A percentile compares a stretch with the other conserved stretches of the same genome.
phyloP scores from a whole-genome alignment of 2,113 vertebrate species.

The Speoplatyrhinus poulsoni region DNA sequence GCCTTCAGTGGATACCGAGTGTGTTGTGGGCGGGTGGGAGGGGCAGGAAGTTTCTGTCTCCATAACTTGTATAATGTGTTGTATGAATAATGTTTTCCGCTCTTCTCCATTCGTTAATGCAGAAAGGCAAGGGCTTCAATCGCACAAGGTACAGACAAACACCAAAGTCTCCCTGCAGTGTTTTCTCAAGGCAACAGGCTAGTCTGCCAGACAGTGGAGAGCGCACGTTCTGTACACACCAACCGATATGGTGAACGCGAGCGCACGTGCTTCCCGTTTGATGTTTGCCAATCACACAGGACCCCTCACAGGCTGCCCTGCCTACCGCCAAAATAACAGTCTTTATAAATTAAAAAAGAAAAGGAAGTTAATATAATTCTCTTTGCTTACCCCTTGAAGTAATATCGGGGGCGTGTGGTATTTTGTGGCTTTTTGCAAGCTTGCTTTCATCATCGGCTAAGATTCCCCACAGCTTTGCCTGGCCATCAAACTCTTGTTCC shows the following conservation, averaged over 20 bases:
- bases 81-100: slow-evolving; percentile 76
- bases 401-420: slow-evolving; percentile 70
- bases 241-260: slow-evolving; percentile 10
- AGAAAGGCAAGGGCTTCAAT: slow-evolving; percentile 68
- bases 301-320: slow-evolving; percentile 79
- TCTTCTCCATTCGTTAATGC: slow-evolving; percentile 67
- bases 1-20: slow-evolving; percentile 72
- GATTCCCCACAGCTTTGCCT: slow-evolving; percentile 71
- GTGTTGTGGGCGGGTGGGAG: too few species aligned
- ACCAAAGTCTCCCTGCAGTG: slow-evolving; percentile 61
- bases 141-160: slow-evolving; percentile 61
- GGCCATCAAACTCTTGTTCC: slow-evolving; percentile 67
- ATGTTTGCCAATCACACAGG: slow-evolving; percentile 83
- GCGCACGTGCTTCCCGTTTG: slow-evolving; percentile 65
- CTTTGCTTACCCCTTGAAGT: slow-evolving; percentile 78
- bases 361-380: slow-evolving; percentile 76
- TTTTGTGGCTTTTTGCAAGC: slow-evolving; percentile 78
- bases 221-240: neutral
- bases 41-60: slow-evolving; percentile 73
- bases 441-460: slow-evolving; percentile 78
- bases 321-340: slow-evolving; percentile 79
- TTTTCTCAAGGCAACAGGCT: slow-evolving; percentile 73
- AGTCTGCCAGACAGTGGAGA: slow-evolving; percentile 55
- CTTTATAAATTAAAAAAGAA: slow-evolving; percentile 78
- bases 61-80: slow-evolving; percentile 78